A percentile compares a stretch with the other conserved stretches of the same genome.
Evolutionary conservation across 2,888 invertebrate species (phyloP).

Genomic region (Brenthis ino): DNA sequence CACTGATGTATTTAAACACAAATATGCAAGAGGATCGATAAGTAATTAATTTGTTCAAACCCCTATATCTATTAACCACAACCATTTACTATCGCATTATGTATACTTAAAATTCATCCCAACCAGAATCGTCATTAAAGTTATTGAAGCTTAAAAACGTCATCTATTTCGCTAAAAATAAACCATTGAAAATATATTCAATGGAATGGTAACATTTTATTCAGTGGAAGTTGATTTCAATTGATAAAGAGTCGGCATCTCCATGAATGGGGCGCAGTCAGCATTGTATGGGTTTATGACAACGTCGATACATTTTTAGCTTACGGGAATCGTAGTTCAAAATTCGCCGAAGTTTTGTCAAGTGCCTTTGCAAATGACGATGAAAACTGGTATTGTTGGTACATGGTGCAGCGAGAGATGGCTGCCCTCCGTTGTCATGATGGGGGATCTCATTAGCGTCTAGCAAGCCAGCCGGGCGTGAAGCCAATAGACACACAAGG

Average conservation of each 20-base stretch:
- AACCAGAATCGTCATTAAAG: constrained; percentile 1
- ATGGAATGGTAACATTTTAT: constrained; percentile 35
- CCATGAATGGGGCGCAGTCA: constrained; percentile 25
- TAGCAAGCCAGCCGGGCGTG: too few species aligned
- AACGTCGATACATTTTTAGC: constrained; percentile 12
- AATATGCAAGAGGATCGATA: too few species aligned
- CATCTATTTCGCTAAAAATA: constrained; percentile 12
- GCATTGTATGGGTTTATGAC: constrained; percentile 29
- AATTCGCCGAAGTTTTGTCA: not conserved
- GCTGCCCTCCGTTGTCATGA: too few species aligned
- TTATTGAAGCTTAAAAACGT: constrained; percentile 5
- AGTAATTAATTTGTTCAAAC: too few species aligned
- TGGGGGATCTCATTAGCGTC: too few species aligned
- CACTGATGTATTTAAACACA: too few species aligned
- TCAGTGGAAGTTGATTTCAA: constrained; percentile 34
- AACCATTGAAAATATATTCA: constrained; percentile 26
- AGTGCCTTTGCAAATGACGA: not conserved
- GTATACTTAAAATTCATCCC: too few species aligned
- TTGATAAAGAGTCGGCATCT: constrained; percentile 35
- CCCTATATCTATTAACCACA: too few species aligned
- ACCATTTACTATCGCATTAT: too few species aligned
- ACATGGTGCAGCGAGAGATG: too few species aligned
- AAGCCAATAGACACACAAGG: too few species aligned
- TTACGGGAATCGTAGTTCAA: constrained; percentile 1
- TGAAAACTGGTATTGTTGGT: not conserved